Evolutionary conservation across 2,797 vertebrate genomes (phyloP).

Genomic region (Petrocephalus sullivani): DNA sequence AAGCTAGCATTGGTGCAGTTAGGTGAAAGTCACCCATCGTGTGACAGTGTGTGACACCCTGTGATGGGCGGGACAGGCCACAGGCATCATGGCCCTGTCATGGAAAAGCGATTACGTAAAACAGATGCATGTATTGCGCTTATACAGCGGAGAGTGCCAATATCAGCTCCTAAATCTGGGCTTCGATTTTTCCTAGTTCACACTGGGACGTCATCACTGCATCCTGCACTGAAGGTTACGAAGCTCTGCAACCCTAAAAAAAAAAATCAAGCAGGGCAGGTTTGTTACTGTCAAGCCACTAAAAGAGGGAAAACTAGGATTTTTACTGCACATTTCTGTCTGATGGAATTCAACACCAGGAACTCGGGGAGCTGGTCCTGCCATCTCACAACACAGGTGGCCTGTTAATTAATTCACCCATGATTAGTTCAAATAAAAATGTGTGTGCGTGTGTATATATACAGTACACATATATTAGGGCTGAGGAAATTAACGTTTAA

Average conservation of each 20-base stretch:
- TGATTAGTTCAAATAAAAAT: not conserved
- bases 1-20: not conserved
- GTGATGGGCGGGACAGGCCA: not conserved
- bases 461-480: no score
- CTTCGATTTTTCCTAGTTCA: not conserved
- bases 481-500: no score
- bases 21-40: not conserved
- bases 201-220: not conserved
- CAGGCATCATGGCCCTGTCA: not conserved
- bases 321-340: not conserved
- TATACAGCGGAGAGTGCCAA: not conserved
- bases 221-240: not conserved
- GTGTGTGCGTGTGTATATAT: no score
- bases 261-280: not conserved
- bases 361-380: not conserved
- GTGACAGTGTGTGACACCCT: not conserved
- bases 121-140: not conserved
- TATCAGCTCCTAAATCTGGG: not conserved
- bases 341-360: not conserved
- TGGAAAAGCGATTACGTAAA: not conserved
- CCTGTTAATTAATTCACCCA: not conserved
- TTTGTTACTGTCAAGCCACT: not conserved
- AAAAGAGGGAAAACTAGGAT: not conserved
- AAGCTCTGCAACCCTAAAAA: not conserved
- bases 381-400: not conserved